Base-by-base conservation (phyloP, 2,888 invertebrate genomes). In the Tetramorium bicarinatum region DNA sequence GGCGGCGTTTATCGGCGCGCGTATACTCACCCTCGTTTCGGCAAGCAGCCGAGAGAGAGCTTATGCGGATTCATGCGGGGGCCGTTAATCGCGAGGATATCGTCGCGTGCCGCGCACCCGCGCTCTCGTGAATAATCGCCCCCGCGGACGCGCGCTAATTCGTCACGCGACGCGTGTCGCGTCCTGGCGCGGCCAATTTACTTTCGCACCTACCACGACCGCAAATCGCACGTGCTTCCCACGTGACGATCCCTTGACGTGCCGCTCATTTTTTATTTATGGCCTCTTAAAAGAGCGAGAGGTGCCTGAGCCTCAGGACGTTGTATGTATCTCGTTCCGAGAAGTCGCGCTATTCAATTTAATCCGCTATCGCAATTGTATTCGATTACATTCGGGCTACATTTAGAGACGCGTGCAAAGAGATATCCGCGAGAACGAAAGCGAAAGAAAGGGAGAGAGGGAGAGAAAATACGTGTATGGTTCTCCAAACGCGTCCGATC, bases 1-100 rank as follows among this genome's bases (percentile, higher is more conserved):
- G 85, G 18, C 15, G 64, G n/a, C 52, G 77, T 34, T 87, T 88
- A 84, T 89, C 88, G 69, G 52, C 76, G 64, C 21, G 21, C 21
- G 8, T 13, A 7, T 34, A 34, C 29, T 34, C 13, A 1, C 44
- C 66, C 64, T 13, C 56, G 25, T 13, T 13, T 4, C 25, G n/a
- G 56, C 4, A 9, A 34, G 21, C 11, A 6, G 13, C 8, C 38
- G 21, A 4, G 64, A 76, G 44, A 21, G 66, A 76, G 61, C 74
- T 69, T 74, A 62, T 62, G 59, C 29, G 76, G 81, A 61, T 75
- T 47, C 69, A 8, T 49, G 18, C 52, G 47, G 61, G 47, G 18
- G 49, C 56, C 71, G 74, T 79, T 79, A 71, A 75, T 77, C 49
- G 59, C 52, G 75, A 47, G 38, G 47, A 71, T 64, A 49, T 80